Conservation (phyloP, 2,888 invertebrate genomes). For the Steinernema hermaphroditum region DNA sequence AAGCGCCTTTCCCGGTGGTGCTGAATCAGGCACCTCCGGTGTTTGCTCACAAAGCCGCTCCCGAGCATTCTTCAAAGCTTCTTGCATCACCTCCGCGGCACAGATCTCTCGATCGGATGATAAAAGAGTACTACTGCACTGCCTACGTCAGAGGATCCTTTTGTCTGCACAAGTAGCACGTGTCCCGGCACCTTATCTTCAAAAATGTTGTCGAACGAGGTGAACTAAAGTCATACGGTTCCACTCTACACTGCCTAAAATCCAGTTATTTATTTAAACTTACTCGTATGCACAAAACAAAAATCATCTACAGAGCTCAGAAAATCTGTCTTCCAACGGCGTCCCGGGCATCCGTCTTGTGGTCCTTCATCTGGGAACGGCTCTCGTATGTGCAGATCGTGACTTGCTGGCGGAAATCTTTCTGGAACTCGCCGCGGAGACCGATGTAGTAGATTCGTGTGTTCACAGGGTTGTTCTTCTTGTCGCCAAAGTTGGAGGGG, state of each 20-base stretch:
- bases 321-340: slow-evolving; percentile 45
- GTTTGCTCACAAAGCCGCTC: too few species aligned
- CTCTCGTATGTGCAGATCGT: slow-evolving; percentile 65
- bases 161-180: background rate
- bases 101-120: too few species aligned
- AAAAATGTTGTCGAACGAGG: too few species aligned
- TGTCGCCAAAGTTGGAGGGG: slow-evolving; percentile 83
- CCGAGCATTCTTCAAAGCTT: too few species aligned
- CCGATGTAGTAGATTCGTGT: slow-evolving; percentile 84
- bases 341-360: slow-evolving; percentile 62
- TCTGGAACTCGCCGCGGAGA: slow-evolving; percentile 83
- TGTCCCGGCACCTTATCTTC: too few species aligned
- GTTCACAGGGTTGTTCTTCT: slow-evolving; percentile 68
- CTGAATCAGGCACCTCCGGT: too few species aligned
- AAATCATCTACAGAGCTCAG: slow-evolving; percentile 28
- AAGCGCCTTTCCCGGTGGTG: too few species aligned
- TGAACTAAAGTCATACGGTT: too few species aligned
- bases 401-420: slow-evolving; percentile 54
- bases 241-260: too few species aligned
- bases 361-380: slow-evolving; percentile 61
- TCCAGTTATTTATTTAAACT: too few species aligned
- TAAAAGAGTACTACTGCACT: background rate
- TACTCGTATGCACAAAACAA: slow-evolving; percentile 15
- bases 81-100: too few species aligned
- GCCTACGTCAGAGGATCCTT: background rate